Evolutionary conservation across 2,888 invertebrate genomes (phyloP).

Genomic region (Scrobipalpa atriplicella): DNA sequence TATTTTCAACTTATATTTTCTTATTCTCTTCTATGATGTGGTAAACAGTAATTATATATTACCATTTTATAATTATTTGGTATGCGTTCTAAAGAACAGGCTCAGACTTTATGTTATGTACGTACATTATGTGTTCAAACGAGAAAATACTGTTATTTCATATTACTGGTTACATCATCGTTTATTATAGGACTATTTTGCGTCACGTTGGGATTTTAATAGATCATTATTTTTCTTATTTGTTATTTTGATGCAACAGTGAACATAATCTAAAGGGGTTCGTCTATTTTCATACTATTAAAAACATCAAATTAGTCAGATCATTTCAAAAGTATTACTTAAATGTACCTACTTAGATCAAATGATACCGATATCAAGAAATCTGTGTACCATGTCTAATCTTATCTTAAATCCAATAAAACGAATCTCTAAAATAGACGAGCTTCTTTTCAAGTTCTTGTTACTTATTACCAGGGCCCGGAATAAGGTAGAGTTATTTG

Average conservation of each 20-base stretch:
- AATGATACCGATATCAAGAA: not conserved
- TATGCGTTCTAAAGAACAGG: conserved; percentile 46
- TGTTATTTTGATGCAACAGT: conserved; percentile 30
- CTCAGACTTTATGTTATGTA: conserved; percentile 48
- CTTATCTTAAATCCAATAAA: not conserved
- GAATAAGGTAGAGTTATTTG: no score
- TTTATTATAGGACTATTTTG: conserved; percentile 46
- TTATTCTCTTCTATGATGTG: not conserved
- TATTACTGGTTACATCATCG: conserved; percentile 58
- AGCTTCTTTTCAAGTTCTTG: conserved; percentile 7
- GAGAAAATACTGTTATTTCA: conserved; percentile 55
- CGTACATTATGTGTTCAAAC: conserved; percentile 73
- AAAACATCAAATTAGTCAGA: not conserved
- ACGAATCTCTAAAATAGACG: not conserved
- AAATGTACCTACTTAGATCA: not conserved
- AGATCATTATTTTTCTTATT: conserved; percentile 49
- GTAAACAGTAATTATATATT: not conserved
- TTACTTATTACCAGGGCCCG: conserved; percentile 2
- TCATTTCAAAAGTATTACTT: not conserved
- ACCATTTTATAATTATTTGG: not conserved
- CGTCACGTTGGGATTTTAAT: conserved; percentile 56
- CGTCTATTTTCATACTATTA: not conserved
- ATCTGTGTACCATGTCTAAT: not conserved
- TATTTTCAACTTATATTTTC: not conserved
- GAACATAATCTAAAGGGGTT: not conserved